A percentile compares a stretch with the other conserved stretches of the same genome.
These are phyloP conservation scores for Cetonia aurata DNA, from an alignment of 2,888 invertebrate genomes.

Conservation along the genomic window DNA sequence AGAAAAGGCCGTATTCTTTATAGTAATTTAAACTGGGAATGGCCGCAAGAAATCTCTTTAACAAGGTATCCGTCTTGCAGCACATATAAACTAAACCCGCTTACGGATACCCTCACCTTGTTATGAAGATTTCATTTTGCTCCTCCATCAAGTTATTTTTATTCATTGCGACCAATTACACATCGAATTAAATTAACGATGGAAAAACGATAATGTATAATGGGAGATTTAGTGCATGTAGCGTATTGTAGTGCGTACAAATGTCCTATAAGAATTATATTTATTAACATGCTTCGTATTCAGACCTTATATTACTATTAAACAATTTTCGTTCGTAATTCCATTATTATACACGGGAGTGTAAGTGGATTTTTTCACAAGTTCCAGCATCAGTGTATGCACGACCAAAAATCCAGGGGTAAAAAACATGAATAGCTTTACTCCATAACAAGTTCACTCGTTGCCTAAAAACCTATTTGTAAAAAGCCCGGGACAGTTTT, in stretches of 20 bases:
- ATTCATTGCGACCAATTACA: slow-evolving; percentile 18
- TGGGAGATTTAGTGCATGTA: too few species aligned
- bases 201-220: background rate
- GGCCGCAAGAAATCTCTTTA: slow-evolving; percentile 33
- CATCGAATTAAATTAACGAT: slow-evolving; percentile 19
- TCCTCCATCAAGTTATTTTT: slow-evolving; percentile 1
- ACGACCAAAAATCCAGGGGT: slow-evolving; percentile 60
- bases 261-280: too few species aligned
- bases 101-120: background rate
- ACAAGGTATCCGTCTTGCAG: slow-evolving; percentile 37
- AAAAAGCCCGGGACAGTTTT: slow-evolving; percentile 65
- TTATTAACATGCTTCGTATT: too few species aligned
- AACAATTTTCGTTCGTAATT: too few species aligned
- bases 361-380: background rate
- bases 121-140: slow-evolving; percentile 1
- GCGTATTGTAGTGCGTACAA: too few species aligned
- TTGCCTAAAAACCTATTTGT: slow-evolving; percentile 60
- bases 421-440: slow-evolving; percentile 61
- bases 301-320: too few species aligned
- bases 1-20: slow-evolving; percentile 37
- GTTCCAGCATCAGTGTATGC: background rate
- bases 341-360: too few species aligned
- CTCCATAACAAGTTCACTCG: slow-evolving; percentile 62
- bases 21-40: slow-evolving; percentile 39
- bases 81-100: slow-evolving; percentile 8